A percentile compares a stretch with the other conserved stretches of the same genome.
Evolutionary conservation across 2,888 invertebrate genomes (phyloP).

Genomic region (Digitonthophagus gazella): DNA sequence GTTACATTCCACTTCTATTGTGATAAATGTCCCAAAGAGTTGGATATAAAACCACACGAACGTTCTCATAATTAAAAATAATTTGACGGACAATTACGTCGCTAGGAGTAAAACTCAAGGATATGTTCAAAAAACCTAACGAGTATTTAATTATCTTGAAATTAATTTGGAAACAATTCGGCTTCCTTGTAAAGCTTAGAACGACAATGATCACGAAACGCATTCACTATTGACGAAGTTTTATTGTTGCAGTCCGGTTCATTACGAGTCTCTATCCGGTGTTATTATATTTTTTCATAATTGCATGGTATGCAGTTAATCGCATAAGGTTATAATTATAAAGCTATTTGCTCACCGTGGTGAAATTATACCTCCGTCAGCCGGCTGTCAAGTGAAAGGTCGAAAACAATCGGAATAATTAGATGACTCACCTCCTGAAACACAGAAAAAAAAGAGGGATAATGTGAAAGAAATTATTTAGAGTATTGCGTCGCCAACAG

Average conservation of each 20-base stretch:
- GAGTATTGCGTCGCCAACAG: not conserved
- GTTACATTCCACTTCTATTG: not conserved
- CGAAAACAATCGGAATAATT: constrained; percentile 26
- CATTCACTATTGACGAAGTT: constrained; percentile 43
- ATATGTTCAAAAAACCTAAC: not conserved
- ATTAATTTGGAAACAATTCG: constrained; percentile 6
- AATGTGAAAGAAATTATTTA: not conserved
- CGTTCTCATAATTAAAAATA: not conserved
- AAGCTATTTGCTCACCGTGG: constrained; percentile 49
- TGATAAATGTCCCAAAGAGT: not conserved
- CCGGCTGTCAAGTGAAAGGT: constrained; percentile 12
- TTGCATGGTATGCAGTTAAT: constrained; percentile 43
- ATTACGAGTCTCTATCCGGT: constrained; percentile 52
- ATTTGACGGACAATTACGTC: not conserved
- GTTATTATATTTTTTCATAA: constrained; percentile 46
- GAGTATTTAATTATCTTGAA: not conserved
- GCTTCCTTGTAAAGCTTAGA: not conserved
- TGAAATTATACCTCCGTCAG: constrained; percentile 9
- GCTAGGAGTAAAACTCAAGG: not conserved
- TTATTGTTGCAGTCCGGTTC: constrained; percentile 25
- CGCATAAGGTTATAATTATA: constrained; percentile 43
- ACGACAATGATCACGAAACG: not conserved
- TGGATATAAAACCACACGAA: not conserved
- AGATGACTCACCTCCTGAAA: constrained; percentile 48
- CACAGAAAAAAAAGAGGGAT: constrained; percentile 35